A percentile compares a stretch with the other conserved stretches of the same genome.
These are phyloP conservation scores for Euschistus heros DNA, from an alignment of 1,140 invertebrate genomes.

Conservation along the genomic window DNA sequence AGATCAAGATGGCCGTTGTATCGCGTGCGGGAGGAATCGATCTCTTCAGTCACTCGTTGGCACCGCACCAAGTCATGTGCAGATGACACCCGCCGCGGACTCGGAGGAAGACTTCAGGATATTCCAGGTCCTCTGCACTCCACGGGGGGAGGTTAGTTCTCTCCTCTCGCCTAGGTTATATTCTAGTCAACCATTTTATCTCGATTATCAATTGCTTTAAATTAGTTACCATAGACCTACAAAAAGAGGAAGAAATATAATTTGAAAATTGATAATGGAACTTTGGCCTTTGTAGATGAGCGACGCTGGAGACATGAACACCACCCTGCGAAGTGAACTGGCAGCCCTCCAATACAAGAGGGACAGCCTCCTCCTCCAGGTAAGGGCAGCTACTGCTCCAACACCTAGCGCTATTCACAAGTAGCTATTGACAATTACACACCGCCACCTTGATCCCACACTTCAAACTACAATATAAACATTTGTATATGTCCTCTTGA, in stretches of 20 bases:
- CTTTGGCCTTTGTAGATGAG: conserved; percentile 17
- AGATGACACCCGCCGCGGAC: neutral
- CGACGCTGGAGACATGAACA: conserved; percentile 46
- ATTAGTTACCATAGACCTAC: no score
- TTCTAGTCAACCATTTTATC: no score
- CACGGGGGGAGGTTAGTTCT: conserved; percentile 14
- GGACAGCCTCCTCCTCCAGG: conserved; percentile 61
- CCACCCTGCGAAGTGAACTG: conserved; percentile 61
- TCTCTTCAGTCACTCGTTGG: neutral
- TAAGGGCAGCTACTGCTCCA: conserved; percentile 33
- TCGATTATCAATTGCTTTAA: no score
- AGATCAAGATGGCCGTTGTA: neutral
- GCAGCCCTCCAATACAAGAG: conserved; percentile 69
- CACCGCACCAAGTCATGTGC: neutral
- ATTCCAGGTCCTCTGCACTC: conserved; percentile 22
- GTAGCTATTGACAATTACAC: no score
- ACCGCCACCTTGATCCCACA: no score
- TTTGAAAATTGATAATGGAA: no score
- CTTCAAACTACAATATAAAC: no score
- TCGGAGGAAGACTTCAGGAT: conserved; percentile 25
- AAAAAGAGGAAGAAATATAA: no score
- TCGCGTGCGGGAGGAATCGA: neutral
- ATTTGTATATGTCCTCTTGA: no score
- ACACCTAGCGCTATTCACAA: no score
- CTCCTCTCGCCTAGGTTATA: neutral